Evolutionary conservation across 2,888 invertebrate genomes (phyloP), one percentile per base, ranked within the genome.

Genomic region (Caenorhabditis zanzibari): DNA sequence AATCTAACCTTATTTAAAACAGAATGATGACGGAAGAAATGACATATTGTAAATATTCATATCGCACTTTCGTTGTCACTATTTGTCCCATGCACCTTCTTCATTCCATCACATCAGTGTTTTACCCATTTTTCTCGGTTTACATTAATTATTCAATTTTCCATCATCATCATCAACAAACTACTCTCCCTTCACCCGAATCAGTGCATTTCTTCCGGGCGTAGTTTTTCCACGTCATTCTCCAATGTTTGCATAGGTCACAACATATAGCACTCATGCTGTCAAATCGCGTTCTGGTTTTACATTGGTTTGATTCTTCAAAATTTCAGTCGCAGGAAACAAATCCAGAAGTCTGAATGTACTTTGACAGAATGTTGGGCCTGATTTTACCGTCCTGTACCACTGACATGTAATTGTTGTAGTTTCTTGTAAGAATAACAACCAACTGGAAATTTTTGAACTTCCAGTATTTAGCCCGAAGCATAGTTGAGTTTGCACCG

Each of bases 31-130:
- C 64, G 64, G 71, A 71, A 64, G 79, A 47, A 79, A 79, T 72
- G 71, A 79, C 79, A 79, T 79, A 79, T 79, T 79, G 79, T 79
- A 79, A 56, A 79, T 79, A 79, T 19, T 44, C 79, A 79, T 79
- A 79, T 79, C 79, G 64, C 54, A 24, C 19, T 3, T 61, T 14
- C 35, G 22, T 61, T 41, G 14, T 22, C 47, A 66, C 52, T 32
- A 66, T 66, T 52, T 66, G 52, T 66, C 35, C 66, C 19, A 28
- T 66, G 66, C 66, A 49, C 49, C 35, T 38, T 14, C 22, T 47
- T 59, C 49, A 28, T 59, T 52, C 52, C 47, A 35, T 63, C 58
- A 32, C 73, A 56, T 24, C 56, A 22, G 47, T 44, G 9, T 54
- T 61, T 76, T 52, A 52, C 68, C 68, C 59, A 9, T 41, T 52